Percentiles rank a stretch among this genome's conserved stretches.
phyloP scores from a whole-genome alignment of 2,888 invertebrate genomes.

The Listrodromus nycthemerus region DNA sequence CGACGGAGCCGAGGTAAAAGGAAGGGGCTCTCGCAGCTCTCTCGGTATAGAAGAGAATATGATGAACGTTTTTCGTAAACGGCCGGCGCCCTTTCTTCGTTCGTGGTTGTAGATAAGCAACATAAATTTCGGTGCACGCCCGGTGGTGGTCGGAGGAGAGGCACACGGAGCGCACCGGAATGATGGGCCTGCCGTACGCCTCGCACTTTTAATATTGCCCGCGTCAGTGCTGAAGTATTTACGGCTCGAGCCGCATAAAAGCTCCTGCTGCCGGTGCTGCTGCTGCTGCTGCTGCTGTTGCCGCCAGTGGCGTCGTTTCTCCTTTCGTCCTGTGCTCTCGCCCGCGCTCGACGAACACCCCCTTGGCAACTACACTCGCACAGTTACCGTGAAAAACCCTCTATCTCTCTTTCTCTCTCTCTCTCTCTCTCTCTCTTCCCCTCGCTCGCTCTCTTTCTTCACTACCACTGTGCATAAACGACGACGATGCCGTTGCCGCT shows the following conservation, averaged over 20 bases:
- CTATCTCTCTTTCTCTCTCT: background rate
- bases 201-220: conserved; percentile 82
- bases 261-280: conserved; percentile 60
- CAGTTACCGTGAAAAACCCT: conserved; percentile 15
- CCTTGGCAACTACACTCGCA: conserved; percentile 12
- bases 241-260: conserved; percentile 75
- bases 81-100: conserved; percentile 66
- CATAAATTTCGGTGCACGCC: conserved; percentile 78
- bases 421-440: conserved; percentile 5
- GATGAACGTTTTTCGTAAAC: conserved; percentile 65
- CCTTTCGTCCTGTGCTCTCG: conserved; percentile 66
- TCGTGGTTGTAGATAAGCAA: conserved; percentile 74
- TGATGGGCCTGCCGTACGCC: conserved; percentile 76
- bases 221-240: conserved; percentile 81
- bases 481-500: conserved; percentile 47
- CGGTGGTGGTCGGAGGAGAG: conserved; percentile 34
- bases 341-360: conserved; percentile 36
- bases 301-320: conserved; percentile 49
- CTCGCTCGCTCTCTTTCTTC: background rate
- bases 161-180: conserved; percentile 70
- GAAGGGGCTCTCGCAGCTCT: background rate
- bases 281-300: background rate
- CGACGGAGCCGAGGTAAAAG: background rate
- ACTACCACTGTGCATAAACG: conserved; percentile 28
- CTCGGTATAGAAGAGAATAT: background rate